These are phyloP conservation scores for Cerceris ruficornis DNA, from an alignment of 2,888 invertebrate species.

Conservation along the genomic window DNA sequence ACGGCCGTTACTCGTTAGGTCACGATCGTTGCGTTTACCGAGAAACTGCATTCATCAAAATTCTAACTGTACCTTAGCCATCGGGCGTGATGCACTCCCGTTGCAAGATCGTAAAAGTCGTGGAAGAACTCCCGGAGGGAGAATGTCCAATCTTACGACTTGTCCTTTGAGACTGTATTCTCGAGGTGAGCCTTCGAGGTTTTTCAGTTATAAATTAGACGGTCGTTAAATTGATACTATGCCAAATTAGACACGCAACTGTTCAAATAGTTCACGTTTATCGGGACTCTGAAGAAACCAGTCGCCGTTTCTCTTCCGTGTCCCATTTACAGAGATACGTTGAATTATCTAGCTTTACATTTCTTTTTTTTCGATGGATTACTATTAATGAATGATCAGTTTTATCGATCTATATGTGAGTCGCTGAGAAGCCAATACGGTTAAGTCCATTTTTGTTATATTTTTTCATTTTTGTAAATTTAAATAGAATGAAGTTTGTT, in stretches of 20 bases:
- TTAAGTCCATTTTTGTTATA: too few relatives aligned
- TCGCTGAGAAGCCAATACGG: too few relatives aligned
- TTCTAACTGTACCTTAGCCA: constrained; percentile 2
- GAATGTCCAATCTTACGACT: constrained; percentile 36
- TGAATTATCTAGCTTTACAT: neutral
- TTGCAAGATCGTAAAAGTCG: constrained; percentile 12
- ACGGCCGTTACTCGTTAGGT: neutral
- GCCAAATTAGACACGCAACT: constrained; percentile 40
- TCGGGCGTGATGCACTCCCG: neutral
- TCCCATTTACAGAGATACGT: neutral
- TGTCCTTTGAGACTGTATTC: constrained; percentile 13
- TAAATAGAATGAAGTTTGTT: too few relatives aligned
- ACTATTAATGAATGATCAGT: neutral
- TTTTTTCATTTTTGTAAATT: too few relatives aligned
- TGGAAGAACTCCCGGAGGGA: constrained; percentile 8
- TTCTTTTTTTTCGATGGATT: neutral
- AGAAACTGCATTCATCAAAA: neutral
- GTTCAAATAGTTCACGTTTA: constrained; percentile 33
- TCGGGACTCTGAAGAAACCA: neutral
- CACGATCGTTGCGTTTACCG: neutral
- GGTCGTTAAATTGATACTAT: constrained; percentile 38
- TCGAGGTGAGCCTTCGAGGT: constrained; percentile 12
- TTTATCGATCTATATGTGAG: neutral
- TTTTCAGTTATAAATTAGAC: constrained; percentile 50
- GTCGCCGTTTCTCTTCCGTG: neutral